Base-by-base conservation (phyloP, 2,888 invertebrate genomes). In the Drosophila mercatorum region DNA sequence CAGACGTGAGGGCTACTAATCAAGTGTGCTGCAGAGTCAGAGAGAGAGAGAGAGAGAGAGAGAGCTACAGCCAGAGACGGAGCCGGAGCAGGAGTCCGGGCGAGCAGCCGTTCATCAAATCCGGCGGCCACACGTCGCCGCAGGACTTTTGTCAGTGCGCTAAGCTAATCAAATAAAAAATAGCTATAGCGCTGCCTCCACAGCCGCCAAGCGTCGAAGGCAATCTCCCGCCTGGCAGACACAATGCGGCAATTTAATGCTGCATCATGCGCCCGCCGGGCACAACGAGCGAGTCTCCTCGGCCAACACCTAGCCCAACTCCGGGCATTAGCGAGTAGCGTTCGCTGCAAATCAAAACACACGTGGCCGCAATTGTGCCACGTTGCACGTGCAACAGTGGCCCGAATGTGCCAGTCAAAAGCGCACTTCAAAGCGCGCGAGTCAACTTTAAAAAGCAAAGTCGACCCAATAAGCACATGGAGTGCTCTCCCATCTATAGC, bases 281-380 rank as follows among this genome's bases (percentile, higher is more conserved):
- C 73, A 17, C 49, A 47, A 38, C 56, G n/a, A 26, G 28, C 22
- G 4, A 22, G 22, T 34, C 34, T 36, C 52, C 52, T 17, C 11
- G 52, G 52, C 28, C 53, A 52, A 52, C 52, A 52, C 36, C 52
- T 52, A 22, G 14, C 52, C 22, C 17, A 57, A 49, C 68, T 72
- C n/a, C 17, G 58, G 55, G 72, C 75, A 79, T 75, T 72, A 72
- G 78, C 75, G 65, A 77, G 31, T 46, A 80, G 78, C 90, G 88
- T 84, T 83, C 76, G 90, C 90, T 91, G 90, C 91, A 91, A 93
- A 92, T 92, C 93, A 93, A 93, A 93, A 93, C 93, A 93, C 93
- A 93, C 93, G 93, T 93, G 93, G 91, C 91, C 86, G 88, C 91
- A 92, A 92, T 92, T 92, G 92, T 88, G 89, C 90, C 90, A 87